Conservation (phyloP, 2,888 invertebrate species). For the Eupelmus urozonus region DNA sequence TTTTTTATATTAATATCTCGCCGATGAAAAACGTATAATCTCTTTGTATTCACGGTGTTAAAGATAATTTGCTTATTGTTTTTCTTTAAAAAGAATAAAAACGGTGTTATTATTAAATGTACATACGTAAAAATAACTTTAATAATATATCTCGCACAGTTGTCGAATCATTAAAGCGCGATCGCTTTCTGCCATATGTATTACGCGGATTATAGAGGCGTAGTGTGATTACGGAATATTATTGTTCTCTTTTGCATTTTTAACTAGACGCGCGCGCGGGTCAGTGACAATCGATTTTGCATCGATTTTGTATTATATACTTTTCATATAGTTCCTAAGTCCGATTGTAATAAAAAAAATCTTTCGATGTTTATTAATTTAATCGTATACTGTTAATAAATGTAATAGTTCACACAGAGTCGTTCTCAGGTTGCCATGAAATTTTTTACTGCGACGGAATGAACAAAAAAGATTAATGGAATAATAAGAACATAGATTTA, state of each 20-base stretch:
- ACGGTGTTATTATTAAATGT: conserved; percentile 52
- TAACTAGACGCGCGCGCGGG: conserved; percentile 58
- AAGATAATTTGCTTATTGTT: conserved; percentile 52
- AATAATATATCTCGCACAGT: conserved; percentile 53
- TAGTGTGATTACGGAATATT: conserved; percentile 54
- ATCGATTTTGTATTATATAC: conserved; percentile 60
- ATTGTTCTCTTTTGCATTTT: conserved; percentile 57
- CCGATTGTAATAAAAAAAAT: conserved; percentile 54
- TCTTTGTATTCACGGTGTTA: conserved; percentile 55
- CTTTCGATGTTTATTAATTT: conserved; percentile 52
- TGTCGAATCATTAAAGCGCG: conserved; percentile 49
- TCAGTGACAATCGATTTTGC: conserved; percentile 59
- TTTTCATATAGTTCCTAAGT: conserved; percentile 60
- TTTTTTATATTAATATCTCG: conserved; percentile 49
- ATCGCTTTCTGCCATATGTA: conserved; percentile 56
- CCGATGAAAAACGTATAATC: conserved; percentile 48
- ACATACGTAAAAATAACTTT: conserved; percentile 53
- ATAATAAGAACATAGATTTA: conserved; percentile 39
- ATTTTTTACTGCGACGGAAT: conserved; percentile 48
- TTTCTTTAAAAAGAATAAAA: conserved; percentile 22
- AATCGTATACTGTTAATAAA: conserved; percentile 52
- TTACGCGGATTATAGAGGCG: conserved; percentile 40
- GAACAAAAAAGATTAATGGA: conserved; percentile 23
- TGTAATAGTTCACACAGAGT: conserved; percentile 46
- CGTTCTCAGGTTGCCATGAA: conserved; percentile 56